A percentile compares a stretch with the other conserved stretches of the same genome.
Evolutionary conservation across 2,113 vertebrate genomes (phyloP).

Genomic region (Ptychochromis oligacanthus): DNA sequence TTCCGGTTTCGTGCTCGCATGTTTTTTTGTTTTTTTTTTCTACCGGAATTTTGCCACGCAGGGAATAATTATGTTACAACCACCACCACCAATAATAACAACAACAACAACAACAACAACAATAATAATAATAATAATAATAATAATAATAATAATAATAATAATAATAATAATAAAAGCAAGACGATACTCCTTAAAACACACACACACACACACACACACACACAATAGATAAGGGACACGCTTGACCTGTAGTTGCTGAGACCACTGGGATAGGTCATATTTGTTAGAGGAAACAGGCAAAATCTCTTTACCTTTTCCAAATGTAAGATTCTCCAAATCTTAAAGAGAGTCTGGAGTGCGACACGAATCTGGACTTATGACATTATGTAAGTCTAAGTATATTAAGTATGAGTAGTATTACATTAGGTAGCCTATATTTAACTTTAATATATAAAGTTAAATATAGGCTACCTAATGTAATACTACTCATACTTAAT

Average conservation of each 20-base stretch:
- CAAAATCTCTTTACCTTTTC: not conserved
- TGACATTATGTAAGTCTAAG: no score
- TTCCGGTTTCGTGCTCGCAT: slow-evolving; percentile 69
- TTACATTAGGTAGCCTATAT: no score
- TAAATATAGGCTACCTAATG: no score
- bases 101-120: no score
- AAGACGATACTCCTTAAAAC: no score
- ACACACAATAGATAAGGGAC: no score
- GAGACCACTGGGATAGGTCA: not conserved
- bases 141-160: not conserved
- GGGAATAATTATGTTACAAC: not conserved
- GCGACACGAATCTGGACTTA: no score
- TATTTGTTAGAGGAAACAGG: not conserved
- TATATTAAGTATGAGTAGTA: no score
- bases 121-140: not conserved
- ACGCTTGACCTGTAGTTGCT: not conserved
- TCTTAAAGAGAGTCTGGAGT: not conserved
- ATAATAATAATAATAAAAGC: not conserved
- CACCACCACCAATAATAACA: not conserved
- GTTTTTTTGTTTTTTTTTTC: slow-evolving; percentile 1
- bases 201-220: no score
- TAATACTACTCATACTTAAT: no score
- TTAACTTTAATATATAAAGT: no score
- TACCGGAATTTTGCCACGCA: slow-evolving; percentile 51
- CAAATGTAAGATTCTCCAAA: not conserved